Percentiles rank a stretch among this genome's conserved stretches.
phyloP scores from a whole-genome alignment of 2,888 invertebrate genomes.

The Camponotus fellah region DNA sequence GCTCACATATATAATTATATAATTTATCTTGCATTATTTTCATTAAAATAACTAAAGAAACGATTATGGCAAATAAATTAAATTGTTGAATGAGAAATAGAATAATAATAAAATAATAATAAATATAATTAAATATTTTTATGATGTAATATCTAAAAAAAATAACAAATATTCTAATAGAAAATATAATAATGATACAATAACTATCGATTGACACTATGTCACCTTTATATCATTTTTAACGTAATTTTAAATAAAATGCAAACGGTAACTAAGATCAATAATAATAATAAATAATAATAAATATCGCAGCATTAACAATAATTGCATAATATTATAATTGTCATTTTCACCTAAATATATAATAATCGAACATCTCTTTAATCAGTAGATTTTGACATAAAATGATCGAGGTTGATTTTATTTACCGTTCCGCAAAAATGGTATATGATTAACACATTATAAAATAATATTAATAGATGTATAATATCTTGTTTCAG shows the following conservation, averaged over 20 bases:
- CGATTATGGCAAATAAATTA: slow-evolving; percentile 42
- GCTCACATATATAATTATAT: slow-evolving; percentile 4
- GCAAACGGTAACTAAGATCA: slow-evolving; percentile 45
- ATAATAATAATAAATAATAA: slow-evolving; percentile 37
- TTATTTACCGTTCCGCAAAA: slow-evolving; percentile 17
- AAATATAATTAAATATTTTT: background rate
- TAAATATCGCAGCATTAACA: slow-evolving; percentile 4
- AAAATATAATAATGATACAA: slow-evolving; percentile 3
- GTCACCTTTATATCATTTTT: background rate
- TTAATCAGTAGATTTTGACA: slow-evolving; percentile 2
- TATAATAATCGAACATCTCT: background rate
- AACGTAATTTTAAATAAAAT: slow-evolving; percentile 22
- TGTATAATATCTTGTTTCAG: slow-evolving; percentile 25
- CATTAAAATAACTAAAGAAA: background rate
- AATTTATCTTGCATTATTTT: slow-evolving; percentile 29
- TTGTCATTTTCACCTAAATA: background rate
- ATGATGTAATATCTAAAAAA: background rate
- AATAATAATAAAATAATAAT: background rate
- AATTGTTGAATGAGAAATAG: slow-evolving; percentile 5
- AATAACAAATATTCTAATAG: slow-evolving; percentile 14
- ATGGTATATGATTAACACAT: slow-evolving; percentile 38
- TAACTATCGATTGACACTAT: background rate
- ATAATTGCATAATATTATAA: background rate
- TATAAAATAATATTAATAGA: slow-evolving; percentile 32
- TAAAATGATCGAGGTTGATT: background rate